These are phyloP conservation scores for Nasonia oneida DNA, from an alignment of 2,888 invertebrate genomes.

Conservation along the genomic window DNA sequence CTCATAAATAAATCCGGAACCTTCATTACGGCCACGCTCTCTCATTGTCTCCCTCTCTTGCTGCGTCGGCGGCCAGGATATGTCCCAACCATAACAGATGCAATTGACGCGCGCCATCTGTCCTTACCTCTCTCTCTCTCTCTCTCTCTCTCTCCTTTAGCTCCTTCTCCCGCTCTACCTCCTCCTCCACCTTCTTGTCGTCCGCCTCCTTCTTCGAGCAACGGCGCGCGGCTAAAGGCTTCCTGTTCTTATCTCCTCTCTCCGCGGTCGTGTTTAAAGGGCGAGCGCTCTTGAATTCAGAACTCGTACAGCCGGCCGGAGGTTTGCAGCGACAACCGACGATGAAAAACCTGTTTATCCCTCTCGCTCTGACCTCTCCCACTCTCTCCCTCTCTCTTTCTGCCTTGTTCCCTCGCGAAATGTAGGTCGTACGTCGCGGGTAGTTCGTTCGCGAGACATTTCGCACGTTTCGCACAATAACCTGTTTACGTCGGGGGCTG, in stretches of 20 bases:
- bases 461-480: conserved; percentile 66
- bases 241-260: conserved; percentile 8
- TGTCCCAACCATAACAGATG: conserved; percentile 26
- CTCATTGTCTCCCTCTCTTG: conserved; percentile 28
- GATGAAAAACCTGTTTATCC: conserved; percentile 29
- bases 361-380: not conserved
- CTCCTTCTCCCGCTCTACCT: not conserved
- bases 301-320: not conserved
- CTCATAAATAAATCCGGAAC: conserved; percentile 42
- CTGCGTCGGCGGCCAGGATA: not conserved
- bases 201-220: not conserved
- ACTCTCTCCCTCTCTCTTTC: not conserved
- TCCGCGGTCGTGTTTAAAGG: conserved; percentile 16
- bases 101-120: conserved; percentile 44
- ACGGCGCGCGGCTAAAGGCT: conserved; percentile 1
- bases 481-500: conserved; percentile 66
- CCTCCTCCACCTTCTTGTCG: not conserved
- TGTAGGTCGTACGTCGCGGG: conserved; percentile 40
- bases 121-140: not conserved
- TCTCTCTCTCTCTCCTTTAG: not conserved
- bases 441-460: conserved; percentile 58
- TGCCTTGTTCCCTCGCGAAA: conserved; percentile 10
- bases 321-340: not conserved
- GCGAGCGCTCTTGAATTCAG: conserved; percentile 23
- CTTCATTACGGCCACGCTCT: conserved; percentile 18